Conservation (phyloP, 2,888 invertebrate species). For the Synergus laeviventris region DNA sequence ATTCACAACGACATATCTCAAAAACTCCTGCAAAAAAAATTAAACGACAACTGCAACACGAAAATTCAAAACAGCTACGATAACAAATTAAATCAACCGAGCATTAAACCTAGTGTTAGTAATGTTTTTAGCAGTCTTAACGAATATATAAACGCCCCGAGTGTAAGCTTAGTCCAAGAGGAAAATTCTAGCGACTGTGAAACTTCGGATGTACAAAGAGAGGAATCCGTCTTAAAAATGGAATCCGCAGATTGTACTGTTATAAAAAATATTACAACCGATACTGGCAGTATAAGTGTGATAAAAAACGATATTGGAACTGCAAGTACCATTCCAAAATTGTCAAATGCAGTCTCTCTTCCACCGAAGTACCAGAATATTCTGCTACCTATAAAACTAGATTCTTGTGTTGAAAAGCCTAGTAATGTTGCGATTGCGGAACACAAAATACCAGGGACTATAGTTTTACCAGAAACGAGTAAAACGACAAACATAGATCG, state of each 20-base stretch:
- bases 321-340: conserved; percentile 23
- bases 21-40: conserved; percentile 66
- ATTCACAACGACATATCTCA: conserved; percentile 69
- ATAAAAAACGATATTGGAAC: conserved; percentile 32
- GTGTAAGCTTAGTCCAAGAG: conserved; percentile 61
- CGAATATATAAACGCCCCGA: conserved; percentile 79
- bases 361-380: conserved; percentile 67
- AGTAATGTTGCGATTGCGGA: conserved; percentile 24
- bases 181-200: conserved; percentile 49
- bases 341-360: conserved; percentile 43
- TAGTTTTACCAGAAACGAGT: conserved; percentile 33
- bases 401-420: conserved; percentile 46
- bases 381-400: conserved; percentile 62
- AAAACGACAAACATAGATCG: conserved; percentile 20
- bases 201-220: conserved; percentile 26
- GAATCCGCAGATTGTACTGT: conserved; percentile 40
- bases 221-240: conserved; percentile 41
- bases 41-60: conserved; percentile 61
- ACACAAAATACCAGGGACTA: conserved; percentile 11
- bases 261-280: conserved; percentile 41
- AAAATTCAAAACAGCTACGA: conserved; percentile 69
- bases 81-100: conserved; percentile 69
- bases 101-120: conserved; percentile 78
- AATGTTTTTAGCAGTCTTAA: conserved; percentile 82
- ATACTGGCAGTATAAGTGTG: conserved; percentile 35